Evolutionary conservation across 2,888 invertebrate genomes (phyloP).

Genomic region (Drosophila stalkeri): DNA sequence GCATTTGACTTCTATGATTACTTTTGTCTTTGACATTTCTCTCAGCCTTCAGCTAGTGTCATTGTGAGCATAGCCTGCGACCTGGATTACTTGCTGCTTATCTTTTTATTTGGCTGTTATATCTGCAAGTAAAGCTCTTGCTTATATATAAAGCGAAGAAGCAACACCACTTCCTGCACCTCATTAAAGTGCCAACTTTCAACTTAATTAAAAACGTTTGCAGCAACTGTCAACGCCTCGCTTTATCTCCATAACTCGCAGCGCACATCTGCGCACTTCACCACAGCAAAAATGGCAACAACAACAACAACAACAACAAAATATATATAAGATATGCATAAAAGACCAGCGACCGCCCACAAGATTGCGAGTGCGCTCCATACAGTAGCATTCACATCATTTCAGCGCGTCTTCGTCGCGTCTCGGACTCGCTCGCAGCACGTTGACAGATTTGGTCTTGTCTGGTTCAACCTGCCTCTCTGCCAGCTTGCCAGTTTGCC

Average conservation of each 20-base stretch:
- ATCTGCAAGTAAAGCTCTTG: slow-evolving; percentile 30
- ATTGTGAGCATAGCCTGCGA: slow-evolving; percentile 7
- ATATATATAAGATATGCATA: slow-evolving; percentile 52
- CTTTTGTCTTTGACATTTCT: neutral
- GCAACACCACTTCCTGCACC: slow-evolving; percentile 66
- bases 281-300: slow-evolving; percentile 19
- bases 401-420: slow-evolving; percentile 58
- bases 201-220: slow-evolving; percentile 77
- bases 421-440: slow-evolving; percentile 42
- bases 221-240: slow-evolving; percentile 76
- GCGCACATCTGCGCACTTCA: slow-evolving; percentile 65
- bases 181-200: slow-evolving; percentile 72
- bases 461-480: slow-evolving; percentile 64
- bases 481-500: slow-evolving; percentile 3
- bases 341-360: slow-evolving; percentile 81
- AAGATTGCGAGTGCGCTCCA: slow-evolving; percentile 56
- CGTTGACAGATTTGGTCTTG: slow-evolving; percentile 79
- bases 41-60: slow-evolving; percentile 6
- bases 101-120: slow-evolving; percentile 22
- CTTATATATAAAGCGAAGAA: slow-evolving; percentile 9
- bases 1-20: neutral
- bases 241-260: slow-evolving; percentile 72
- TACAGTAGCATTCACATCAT: slow-evolving; percentile 64
- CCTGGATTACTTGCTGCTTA: slow-evolving; percentile 25
- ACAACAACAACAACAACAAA: neutral